Conservation (phyloP, 2,797 vertebrate species). For the Triplophysa yarkandensis region DNA sequence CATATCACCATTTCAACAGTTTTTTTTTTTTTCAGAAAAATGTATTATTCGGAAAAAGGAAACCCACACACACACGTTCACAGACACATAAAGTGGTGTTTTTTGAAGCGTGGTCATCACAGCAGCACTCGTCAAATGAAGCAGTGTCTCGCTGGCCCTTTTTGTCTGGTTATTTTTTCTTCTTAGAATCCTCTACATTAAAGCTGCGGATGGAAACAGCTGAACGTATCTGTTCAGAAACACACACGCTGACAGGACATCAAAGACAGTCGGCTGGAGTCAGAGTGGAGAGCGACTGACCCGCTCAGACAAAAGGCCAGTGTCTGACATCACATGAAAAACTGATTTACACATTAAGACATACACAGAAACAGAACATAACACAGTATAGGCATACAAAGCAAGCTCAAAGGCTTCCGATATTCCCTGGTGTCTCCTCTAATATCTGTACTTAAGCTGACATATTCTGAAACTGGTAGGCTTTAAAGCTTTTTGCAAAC, state of each 20-base stretch:
- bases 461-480: slow-evolving; percentile 2
- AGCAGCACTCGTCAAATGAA: slow-evolving; percentile 39
- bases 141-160: slow-evolving; percentile 41
- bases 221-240: slow-evolving; percentile 49
- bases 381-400: slow-evolving; percentile 52
- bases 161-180: slow-evolving; percentile 41
- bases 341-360: slow-evolving; percentile 65
- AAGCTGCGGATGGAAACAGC: slow-evolving; percentile 51
- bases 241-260: slow-evolving; percentile 49
- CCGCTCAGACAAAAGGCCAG: slow-evolving; percentile 32
- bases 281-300: slow-evolving; percentile 39
- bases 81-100: slow-evolving; percentile 33
- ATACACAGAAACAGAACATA: slow-evolving; percentile 36
- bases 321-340: slow-evolving; percentile 35
- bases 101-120: slow-evolving; percentile 47
- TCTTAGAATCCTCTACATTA: slow-evolving; percentile 51
- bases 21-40: slow-evolving; percentile 21
- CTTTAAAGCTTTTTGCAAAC: background rate
- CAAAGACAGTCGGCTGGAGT: slow-evolving; percentile 48
- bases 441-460: background rate
- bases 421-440: slow-evolving; percentile 30
- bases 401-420: slow-evolving; percentile 55
- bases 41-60: slow-evolving; percentile 25
- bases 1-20: too few species aligned
- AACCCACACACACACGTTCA: background rate